phyloP scores from a whole-genome alignment of 1,140 invertebrate species.

The Caerostris extrusa region DNA sequence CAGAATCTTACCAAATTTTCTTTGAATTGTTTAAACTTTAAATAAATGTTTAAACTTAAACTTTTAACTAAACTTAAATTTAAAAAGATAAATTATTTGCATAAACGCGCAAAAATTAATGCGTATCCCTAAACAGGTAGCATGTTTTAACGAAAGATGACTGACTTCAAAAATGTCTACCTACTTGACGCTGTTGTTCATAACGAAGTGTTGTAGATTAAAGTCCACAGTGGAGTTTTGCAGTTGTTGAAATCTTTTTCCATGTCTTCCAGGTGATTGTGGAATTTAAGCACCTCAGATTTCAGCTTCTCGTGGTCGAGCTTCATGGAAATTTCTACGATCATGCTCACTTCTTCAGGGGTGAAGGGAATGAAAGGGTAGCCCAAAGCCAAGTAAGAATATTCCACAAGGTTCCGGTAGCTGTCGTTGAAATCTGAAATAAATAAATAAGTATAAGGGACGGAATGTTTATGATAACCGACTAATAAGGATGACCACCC shows the following conservation, averaged over 20 bases:
- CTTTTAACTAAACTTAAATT: too few species aligned
- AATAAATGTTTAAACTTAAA: too few species aligned
- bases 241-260: not conserved
- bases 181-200: constrained; percentile 7
- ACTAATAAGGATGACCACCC: too few species aligned
- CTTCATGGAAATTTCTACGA: not conserved
- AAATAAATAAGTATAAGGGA: too few species aligned
- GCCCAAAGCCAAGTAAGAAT: not conserved
- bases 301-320: not conserved
- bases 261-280: not conserved
- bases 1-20: too few species aligned
- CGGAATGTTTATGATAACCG: too few species aligned
- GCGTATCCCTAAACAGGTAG: too few species aligned
- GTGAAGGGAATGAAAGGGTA: constrained; percentile 32
- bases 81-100: too few species aligned
- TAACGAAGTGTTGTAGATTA: not conserved
- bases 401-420: constrained; percentile 12
- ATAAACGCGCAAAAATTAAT: too few species aligned
- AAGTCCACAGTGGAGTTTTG: not conserved
- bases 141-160: too few species aligned
- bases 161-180: too few species aligned
- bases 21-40: too few species aligned
- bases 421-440: constrained; percentile 19
- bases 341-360: not conserved
- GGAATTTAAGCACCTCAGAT: not conserved